Conservation (phyloP, 1,140 invertebrate species). For the Glomeris maerens region DNA sequence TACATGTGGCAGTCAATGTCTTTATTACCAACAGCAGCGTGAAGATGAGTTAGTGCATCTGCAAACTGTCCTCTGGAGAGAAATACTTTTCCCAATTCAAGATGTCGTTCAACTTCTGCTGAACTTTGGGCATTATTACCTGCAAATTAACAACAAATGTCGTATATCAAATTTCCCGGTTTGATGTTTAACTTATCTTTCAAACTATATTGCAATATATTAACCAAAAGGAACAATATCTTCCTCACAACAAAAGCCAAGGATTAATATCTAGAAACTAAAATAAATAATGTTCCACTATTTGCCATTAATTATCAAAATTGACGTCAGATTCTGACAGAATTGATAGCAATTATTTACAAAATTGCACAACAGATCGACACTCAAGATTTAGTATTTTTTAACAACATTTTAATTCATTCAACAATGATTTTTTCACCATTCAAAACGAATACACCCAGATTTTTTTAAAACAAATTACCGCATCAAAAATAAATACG, state of each 20-base stretch:
- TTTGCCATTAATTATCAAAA: too few relatives aligned
- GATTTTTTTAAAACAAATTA: too few relatives aligned
- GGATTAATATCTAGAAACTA: background rate
- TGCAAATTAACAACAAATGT: constrained; percentile 14
- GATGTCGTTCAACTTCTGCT: constrained; percentile 74
- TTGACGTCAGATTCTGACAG: too few relatives aligned
- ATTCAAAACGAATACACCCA: too few relatives aligned
- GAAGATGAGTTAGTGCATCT: constrained; percentile 93
- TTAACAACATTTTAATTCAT: too few relatives aligned
- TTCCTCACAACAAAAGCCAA: constrained; percentile 1
- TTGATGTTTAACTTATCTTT: background rate
- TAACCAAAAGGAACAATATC: background rate
- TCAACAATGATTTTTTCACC: too few relatives aligned
- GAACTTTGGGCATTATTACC: constrained; percentile 8
- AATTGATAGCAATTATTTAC: too few relatives aligned
- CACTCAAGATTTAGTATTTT: too few relatives aligned
- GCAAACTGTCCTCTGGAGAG: constrained; percentile 79
- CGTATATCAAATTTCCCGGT: constrained; percentile 6
- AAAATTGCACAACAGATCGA: too few relatives aligned
- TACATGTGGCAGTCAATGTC: background rate
- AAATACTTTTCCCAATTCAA: constrained; percentile 82
- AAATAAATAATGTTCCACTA: background rate
- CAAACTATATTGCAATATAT: background rate
- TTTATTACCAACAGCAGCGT: constrained; percentile 83
- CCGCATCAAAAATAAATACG: too few relatives aligned